These are phyloP conservation scores for Hymenopus coronatus DNA, from an alignment of 2,888 invertebrate species.

Conservation along the genomic window DNA sequence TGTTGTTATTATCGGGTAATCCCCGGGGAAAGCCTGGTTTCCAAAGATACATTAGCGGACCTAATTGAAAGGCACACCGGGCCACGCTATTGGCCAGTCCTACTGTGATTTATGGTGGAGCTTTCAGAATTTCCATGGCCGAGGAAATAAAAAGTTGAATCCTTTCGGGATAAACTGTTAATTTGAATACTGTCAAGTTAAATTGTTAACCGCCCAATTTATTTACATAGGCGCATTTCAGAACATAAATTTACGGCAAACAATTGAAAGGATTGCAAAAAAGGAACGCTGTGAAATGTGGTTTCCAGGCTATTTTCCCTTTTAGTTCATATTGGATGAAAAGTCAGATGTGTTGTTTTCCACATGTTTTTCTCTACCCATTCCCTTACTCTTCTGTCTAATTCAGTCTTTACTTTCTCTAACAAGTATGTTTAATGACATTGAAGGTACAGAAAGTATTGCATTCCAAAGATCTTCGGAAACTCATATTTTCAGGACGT, in stretches of 20 bases:
- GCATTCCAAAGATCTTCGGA: too few relatives aligned
- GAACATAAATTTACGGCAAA: not conserved
- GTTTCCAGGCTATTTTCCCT: too few relatives aligned
- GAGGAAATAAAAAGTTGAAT: not conserved
- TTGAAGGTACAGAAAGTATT: too few relatives aligned
- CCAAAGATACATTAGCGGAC: not conserved
- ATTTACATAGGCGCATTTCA: not conserved
- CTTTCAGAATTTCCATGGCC: not conserved
- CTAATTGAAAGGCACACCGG: not conserved
- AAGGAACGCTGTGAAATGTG: too few relatives aligned
- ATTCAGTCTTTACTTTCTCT: too few relatives aligned
- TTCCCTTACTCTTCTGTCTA: too few relatives aligned
- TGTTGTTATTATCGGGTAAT: not conserved
- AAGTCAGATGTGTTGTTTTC: too few relatives aligned
- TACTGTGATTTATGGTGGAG: not conserved
- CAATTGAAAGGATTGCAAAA: not conserved
- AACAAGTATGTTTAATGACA: too few relatives aligned
- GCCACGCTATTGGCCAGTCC: not conserved
- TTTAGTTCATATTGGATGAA: too few relatives aligned
- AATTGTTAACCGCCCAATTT: not conserved
- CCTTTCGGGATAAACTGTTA: not conserved
- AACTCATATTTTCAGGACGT: too few relatives aligned
- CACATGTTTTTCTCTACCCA: too few relatives aligned
- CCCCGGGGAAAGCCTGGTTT: not conserved
- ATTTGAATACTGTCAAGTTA: not conserved